phyloP scores from a whole-genome alignment of 1,140 invertebrate genomes.

The Neodiprion lecontei region DNA sequence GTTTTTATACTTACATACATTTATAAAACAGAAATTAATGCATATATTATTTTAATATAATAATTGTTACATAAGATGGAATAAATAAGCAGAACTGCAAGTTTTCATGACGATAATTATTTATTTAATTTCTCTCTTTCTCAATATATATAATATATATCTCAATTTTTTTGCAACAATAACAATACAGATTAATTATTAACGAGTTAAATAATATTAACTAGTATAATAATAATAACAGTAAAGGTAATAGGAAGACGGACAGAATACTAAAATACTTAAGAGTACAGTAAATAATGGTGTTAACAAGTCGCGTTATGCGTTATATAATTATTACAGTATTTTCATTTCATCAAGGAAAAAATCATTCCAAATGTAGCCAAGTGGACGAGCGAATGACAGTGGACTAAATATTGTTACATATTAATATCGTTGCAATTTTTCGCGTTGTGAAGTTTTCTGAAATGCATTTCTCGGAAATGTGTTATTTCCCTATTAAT shows the following conservation, averaged over 20 bases:
- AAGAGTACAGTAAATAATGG: background rate
- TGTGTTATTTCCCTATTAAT: no score
- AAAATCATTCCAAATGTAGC: no score
- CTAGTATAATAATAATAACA: background rate
- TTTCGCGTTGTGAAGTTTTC: no score
- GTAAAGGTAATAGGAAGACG: background rate
- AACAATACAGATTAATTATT: conserved; percentile 19
- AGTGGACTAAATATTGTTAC: no score
- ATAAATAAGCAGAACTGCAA: no score
- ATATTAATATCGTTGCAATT: no score
- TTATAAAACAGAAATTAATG: background rate
- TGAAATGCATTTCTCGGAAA: no score
- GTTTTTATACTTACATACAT: background rate
- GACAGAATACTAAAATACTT: background rate
- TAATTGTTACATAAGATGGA: no score
- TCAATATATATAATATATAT: conserved; percentile 19
- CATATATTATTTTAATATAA: background rate
- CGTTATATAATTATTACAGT: no score
- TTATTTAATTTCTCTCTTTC: conserved; percentile 27
- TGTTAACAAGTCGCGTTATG: background rate
- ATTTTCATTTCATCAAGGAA: no score
- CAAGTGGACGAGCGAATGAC: no score
- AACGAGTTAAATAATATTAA: background rate
- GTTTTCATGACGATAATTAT: background rate
- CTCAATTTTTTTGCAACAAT: conserved; percentile 9